phyloP scores from a whole-genome alignment of 1,140 invertebrate genomes.

The Colletes gigas region DNA sequence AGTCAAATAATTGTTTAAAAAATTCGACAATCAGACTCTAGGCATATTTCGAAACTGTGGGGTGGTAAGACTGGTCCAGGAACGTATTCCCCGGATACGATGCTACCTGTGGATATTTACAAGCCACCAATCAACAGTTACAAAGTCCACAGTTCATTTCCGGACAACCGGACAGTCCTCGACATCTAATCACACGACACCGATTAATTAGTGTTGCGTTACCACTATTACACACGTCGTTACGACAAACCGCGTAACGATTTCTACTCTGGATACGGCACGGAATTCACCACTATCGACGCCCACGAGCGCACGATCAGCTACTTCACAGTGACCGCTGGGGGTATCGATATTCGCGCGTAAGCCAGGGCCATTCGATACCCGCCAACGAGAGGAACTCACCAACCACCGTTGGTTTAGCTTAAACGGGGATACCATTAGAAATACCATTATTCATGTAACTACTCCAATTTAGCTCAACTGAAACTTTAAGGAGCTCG shows the following conservation, averaged over 20 bases:
- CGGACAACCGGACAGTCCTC: background rate
- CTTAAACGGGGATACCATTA: too few species aligned
- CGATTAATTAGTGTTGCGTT: constrained; percentile 17
- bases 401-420: too few species aligned
- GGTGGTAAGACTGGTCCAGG: too few species aligned
- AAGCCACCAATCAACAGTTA: too few species aligned
- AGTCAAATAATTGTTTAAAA: too few species aligned
- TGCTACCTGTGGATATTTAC: background rate
- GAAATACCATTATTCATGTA: too few species aligned
- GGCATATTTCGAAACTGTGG: too few species aligned
- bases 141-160: constrained; percentile 19
- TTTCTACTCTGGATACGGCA: too few species aligned
- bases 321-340: background rate
- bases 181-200: constrained; percentile 19
- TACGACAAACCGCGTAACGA: background rate
- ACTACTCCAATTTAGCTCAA: too few species aligned
- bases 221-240: background rate
- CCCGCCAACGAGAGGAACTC: background rate
- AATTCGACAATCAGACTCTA: too few species aligned
- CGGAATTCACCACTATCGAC: background rate
- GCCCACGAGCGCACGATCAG: background rate
- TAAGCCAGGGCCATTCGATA: background rate
- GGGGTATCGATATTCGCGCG: background rate
- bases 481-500: too few species aligned
- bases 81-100: background rate